A percentile compares a stretch with the other conserved stretches of the same genome.
These are phyloP conservation scores for Capitella teleta DNA, from an alignment of 1,140 invertebrate genomes.

Conservation along the genomic window DNA sequence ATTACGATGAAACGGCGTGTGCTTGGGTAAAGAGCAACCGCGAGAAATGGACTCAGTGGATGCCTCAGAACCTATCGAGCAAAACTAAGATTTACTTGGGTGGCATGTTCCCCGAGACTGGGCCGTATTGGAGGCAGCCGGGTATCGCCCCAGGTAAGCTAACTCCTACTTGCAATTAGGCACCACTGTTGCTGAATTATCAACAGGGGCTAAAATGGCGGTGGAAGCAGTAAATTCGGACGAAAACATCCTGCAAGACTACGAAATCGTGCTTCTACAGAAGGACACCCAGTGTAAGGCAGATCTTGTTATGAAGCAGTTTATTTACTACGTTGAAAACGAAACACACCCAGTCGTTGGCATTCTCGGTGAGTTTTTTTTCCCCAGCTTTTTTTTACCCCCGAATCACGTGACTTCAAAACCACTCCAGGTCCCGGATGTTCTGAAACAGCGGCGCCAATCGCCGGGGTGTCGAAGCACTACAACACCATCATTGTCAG, in stretches of 20 bases:
- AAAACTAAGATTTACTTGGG: conserved; percentile 53
- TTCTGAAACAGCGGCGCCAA: conserved; percentile 69
- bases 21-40: conserved; percentile 53
- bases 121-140: conserved; percentile 47
- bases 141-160: conserved; percentile 43
- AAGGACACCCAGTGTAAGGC: conserved; percentile 61
- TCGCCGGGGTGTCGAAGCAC: conserved; percentile 67
- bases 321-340: conserved; percentile 60
- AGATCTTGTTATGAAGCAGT: conserved; percentile 65
- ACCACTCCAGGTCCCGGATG: conserved; percentile 59
- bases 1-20: conserved; percentile 50
- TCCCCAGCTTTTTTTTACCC: neutral
- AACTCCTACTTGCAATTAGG: conserved; percentile 14
- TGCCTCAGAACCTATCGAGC: conserved; percentile 42
- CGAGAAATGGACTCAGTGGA: conserved; percentile 48
- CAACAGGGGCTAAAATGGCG: conserved; percentile 58
- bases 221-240: conserved; percentile 55
- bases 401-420: neutral
- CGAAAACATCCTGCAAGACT: conserved; percentile 50
- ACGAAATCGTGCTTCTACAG: conserved; percentile 50
- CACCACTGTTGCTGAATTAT: too few relatives aligned
- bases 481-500: conserved; percentile 66
- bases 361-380: conserved; percentile 47
- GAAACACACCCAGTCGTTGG: conserved; percentile 52
- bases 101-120: conserved; percentile 64